Conservation (phyloP, 2,113 vertebrate species). For the Antennarius striatus region DNA sequence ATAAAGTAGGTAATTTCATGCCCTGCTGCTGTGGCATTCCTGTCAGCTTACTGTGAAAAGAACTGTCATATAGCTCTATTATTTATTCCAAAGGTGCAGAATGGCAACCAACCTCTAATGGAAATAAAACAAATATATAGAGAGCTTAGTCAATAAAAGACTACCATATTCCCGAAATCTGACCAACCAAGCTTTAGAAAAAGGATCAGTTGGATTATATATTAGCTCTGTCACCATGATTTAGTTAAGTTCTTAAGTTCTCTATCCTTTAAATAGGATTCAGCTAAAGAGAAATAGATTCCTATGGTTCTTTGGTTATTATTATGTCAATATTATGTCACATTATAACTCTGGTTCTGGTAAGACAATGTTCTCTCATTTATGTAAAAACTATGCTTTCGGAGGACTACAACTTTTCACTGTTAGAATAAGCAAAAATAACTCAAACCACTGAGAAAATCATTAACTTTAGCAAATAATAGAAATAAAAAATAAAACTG, state of each 20-base stretch:
- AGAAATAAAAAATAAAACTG: too few relatives aligned
- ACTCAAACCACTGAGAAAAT: too few relatives aligned
- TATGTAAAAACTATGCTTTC: constrained; percentile 6
- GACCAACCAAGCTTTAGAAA: background rate
- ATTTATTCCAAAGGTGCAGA: constrained; percentile 50
- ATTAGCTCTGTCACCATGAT: background rate
- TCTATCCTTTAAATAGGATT: background rate
- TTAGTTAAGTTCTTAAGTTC: background rate
- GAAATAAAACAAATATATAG: constrained; percentile 13
- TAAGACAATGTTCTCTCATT: constrained; percentile 11
- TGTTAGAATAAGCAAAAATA: too few relatives aligned
- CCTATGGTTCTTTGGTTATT: background rate
- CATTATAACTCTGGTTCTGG: background rate
- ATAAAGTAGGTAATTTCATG: constrained; percentile 83
- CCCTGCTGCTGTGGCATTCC: constrained; percentile 72
- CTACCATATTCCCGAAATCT: background rate
- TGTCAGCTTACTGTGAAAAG: constrained; percentile 70
- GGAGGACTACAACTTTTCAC: background rate
- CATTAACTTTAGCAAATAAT: too few relatives aligned
- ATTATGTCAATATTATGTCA: constrained; percentile 1
- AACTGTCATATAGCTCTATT: constrained; percentile 64
- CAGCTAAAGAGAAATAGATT: background rate
- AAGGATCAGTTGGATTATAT: background rate
- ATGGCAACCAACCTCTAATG: constrained; percentile 18
- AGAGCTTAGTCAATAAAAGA: constrained; percentile 9